Evolutionary conservation across 1,140 invertebrate genomes (phyloP), one percentile per base, ranked within the genome.

Genomic region (Drosophila lowei): DNA sequence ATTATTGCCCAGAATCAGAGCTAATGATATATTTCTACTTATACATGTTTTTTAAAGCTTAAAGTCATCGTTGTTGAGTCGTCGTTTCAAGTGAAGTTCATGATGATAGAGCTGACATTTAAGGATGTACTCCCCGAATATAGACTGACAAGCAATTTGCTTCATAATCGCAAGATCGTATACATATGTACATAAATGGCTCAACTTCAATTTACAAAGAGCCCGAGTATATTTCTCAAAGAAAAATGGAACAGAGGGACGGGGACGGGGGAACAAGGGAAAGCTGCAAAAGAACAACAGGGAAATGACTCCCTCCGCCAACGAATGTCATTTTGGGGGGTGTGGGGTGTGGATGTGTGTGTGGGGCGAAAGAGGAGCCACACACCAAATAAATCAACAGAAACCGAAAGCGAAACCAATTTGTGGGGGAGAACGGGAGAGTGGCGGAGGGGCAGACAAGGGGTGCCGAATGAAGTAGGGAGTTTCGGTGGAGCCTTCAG

Each of bases 301-400:
- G 44, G 18, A 43, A 74, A 67, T 61, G 57, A 74, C 74, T 63
- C 42, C 21, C 47, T 23, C 38, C 8, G 11, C 11, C 11, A 38
- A 13, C 3, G 65, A 76, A 68, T 77, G 61, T 81, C 67, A 72
- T 83, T 42, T 41, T 71, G 28, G 30, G 3, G 5, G 23, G 23
- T 25, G 23, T 23, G 21, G 16, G 56, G 63, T 41, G 56, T 70
- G 25, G 52, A 6, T 54, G 46, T 70, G 58, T 42, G 50, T 55
- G 53, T 49, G 16, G 54, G 46, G 62, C 56, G 55, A 64, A 47
- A 61, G 47, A 50, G 64, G 48, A 53, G 75, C 72, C 76, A 67
- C 76, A 67, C 72, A 63, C 80, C 72, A 85, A 86, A 85, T 86
- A 86, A 85, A 85, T 85, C 81, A 85, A 79, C 80, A 66, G 75